These are phyloP conservation scores for Episyrphus balteatus DNA, from an alignment of 1,140 invertebrate species.

Conservation along the genomic window DNA sequence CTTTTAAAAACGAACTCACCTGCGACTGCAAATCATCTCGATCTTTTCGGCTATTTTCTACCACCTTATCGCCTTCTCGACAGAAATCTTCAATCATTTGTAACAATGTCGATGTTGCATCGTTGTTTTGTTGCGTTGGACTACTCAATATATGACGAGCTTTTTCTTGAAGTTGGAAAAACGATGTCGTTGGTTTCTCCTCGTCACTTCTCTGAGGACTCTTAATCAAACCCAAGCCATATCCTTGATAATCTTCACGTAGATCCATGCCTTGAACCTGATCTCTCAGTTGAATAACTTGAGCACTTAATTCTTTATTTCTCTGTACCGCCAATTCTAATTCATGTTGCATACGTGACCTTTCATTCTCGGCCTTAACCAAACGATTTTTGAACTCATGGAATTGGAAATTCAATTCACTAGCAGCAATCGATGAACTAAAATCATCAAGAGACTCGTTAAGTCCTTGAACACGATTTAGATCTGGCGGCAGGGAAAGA, in stretches of 20 bases:
- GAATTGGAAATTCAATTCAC: slow-evolving; percentile 35
- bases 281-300: slow-evolving; percentile 43
- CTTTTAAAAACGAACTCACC: slow-evolving; percentile 37
- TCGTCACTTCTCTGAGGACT: slow-evolving; percentile 11
- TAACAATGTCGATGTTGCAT: slow-evolving; percentile 38
- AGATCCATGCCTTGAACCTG: slow-evolving; percentile 38
- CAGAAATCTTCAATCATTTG: slow-evolving; percentile 51
- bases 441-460: not conserved
- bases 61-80: slow-evolving; percentile 46
- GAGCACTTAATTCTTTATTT: slow-evolving; percentile 41
- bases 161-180: slow-evolving; percentile 37
- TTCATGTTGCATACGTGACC: slow-evolving; percentile 44
- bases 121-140: slow-evolving; percentile 27
- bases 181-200: slow-evolving; percentile 22
- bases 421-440: slow-evolving; percentile 10
- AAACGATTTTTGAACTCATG: slow-evolving; percentile 39
- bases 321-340: slow-evolving; percentile 43
- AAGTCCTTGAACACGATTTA: slow-evolving; percentile 16
- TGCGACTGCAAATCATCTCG: slow-evolving; percentile 59
- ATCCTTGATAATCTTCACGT: slow-evolving; percentile 47
- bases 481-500: slow-evolving; percentile 23
- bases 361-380: slow-evolving; percentile 41
- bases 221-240: slow-evolving; percentile 22
- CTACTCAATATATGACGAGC: slow-evolving; percentile 40
- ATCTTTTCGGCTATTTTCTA: slow-evolving; percentile 51